These are phyloP conservation scores for Coenonympha glycerion DNA, from an alignment of 2,888 invertebrate species.

Conservation along the genomic window DNA sequence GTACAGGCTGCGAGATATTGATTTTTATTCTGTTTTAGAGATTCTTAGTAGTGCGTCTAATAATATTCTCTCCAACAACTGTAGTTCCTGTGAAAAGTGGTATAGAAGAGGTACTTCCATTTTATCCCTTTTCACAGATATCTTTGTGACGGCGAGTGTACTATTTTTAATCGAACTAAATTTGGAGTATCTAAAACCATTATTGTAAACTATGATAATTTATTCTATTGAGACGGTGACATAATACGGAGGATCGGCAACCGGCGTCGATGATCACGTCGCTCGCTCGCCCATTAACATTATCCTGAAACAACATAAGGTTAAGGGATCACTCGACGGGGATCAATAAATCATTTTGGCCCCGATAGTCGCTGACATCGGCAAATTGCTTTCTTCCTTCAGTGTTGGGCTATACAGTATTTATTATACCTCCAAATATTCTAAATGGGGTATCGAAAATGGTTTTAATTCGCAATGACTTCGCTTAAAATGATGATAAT, in stretches of 20 bases:
- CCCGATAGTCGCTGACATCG: conserved; percentile 29
- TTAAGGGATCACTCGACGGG: conserved; percentile 13
- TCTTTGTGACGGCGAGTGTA: too few species aligned
- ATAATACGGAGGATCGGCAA: not conserved
- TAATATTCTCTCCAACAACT: too few species aligned
- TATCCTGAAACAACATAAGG: conserved; percentile 9
- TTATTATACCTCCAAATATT: conserved; percentile 19
- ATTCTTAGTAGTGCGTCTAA: too few species aligned
- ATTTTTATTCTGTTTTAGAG: too few species aligned
- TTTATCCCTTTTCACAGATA: too few species aligned
- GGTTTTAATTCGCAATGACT: not conserved
- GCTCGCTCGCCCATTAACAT: not conserved
- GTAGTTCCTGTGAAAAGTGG: too few species aligned
- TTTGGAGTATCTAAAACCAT: too few species aligned
- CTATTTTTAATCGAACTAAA: too few species aligned
- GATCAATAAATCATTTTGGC: conserved; percentile 31
- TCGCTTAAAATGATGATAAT: not conserved
- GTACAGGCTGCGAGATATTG: too few species aligned
- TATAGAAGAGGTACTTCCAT: too few species aligned
- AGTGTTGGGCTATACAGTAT: conserved; percentile 23
- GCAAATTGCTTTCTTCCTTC: conserved; percentile 31
- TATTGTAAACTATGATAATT: too few species aligned
- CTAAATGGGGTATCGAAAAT: conserved; percentile 3
- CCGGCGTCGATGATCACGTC: not conserved
- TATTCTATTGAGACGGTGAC: not conserved